These are phyloP conservation scores for Syndactyla subalaris DNA, from an alignment of 2,797 vertebrate genomes.

Conservation along the genomic window DNA sequence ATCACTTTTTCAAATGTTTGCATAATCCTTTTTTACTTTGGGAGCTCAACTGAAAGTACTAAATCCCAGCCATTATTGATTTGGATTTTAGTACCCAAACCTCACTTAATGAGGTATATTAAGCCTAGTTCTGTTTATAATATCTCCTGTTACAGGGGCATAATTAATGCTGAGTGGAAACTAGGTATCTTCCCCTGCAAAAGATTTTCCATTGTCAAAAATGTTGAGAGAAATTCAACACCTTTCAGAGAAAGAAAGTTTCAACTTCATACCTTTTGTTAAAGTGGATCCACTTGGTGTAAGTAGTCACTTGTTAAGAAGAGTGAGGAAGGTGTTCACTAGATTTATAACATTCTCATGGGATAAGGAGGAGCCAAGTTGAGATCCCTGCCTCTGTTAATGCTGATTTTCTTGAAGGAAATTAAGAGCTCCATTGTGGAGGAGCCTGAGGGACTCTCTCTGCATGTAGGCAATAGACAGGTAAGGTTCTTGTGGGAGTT, in stretches of 20 bases:
- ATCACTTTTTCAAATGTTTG: neutral
- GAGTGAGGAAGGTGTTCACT: neutral
- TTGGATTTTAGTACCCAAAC: conserved; percentile 3
- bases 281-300: neutral
- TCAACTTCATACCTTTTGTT: neutral
- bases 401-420: neutral
- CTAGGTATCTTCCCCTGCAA: neutral
- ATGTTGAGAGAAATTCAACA: neutral
- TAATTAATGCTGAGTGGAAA: neutral
- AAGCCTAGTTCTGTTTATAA: neutral
- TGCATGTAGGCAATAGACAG: neutral
- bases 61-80: neutral
- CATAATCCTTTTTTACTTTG: neutral
- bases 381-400: neutral
- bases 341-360: neutral
- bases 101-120: neutral
- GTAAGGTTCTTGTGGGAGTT: neutral
- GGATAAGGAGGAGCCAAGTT: neutral
- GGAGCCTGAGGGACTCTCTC: neutral
- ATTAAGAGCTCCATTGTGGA: neutral
- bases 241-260: neutral
- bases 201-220: neutral
- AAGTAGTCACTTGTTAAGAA: neutral
- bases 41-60: neutral
- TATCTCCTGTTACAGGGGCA: neutral